Evolutionary conservation across 2,797 vertebrate species (phyloP).

Genomic region (Molossus alvarezi): DNA sequence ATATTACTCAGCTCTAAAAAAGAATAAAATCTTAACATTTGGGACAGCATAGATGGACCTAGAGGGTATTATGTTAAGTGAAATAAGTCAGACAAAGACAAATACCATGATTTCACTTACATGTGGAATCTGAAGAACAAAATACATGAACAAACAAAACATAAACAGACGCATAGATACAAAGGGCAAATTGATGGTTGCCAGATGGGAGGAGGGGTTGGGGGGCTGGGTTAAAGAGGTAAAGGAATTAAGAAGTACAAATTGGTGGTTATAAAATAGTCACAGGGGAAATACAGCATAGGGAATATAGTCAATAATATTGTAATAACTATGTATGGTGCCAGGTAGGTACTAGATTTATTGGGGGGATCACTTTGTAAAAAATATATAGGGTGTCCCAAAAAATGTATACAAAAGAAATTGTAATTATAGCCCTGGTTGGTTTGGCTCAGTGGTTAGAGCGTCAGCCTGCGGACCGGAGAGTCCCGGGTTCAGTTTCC

Average conservation of each 20-base stretch:
- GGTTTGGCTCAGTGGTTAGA: too few species aligned
- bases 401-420: too few species aligned
- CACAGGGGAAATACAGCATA: too few species aligned
- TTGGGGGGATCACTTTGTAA: too few species aligned
- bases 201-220: background rate
- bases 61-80: background rate
- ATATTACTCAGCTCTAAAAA: background rate
- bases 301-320: too few species aligned
- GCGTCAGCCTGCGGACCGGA: too few species aligned
- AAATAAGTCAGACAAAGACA: background rate
- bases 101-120: background rate
- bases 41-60: background rate
- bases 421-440: too few species aligned
- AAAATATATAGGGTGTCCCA: too few species aligned
- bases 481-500: too few species aligned
- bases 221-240: background rate
- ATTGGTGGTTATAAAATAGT: background rate
- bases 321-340: too few species aligned
- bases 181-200: background rate
- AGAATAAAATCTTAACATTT: background rate
- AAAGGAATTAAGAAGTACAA: background rate
- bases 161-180: background rate
- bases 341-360: too few species aligned
- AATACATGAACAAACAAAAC: background rate
- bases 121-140: background rate